These are phyloP conservation scores for Hydrozoanthus gracilis DNA, from an alignment of 92 coral and sea anemone genomes.

Conservation along the genomic window DNA sequence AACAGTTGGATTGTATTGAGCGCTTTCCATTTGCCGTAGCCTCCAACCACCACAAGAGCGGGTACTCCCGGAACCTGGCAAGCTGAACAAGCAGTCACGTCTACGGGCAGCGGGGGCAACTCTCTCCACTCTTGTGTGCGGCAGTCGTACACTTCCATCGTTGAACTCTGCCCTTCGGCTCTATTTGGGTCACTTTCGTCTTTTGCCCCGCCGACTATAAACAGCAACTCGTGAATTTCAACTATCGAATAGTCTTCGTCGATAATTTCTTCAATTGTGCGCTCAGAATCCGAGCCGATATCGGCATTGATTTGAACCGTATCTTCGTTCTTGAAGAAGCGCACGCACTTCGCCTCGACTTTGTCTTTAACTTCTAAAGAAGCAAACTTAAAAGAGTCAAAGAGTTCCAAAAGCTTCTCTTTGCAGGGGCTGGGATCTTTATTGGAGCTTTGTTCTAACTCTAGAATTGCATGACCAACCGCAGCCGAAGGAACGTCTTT, in stretches of 20 bases:
- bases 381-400: slow-evolving; percentile 41
- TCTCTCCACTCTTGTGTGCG: slow-evolving; percentile 58
- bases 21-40: slow-evolving; percentile 87
- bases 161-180: slow-evolving; percentile 58
- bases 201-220: slow-evolving; percentile 79
- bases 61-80: slow-evolving; percentile 65
- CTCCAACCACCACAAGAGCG: slow-evolving; percentile 79
- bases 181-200: slow-evolving; percentile 50
- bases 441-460: background rate
- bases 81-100: slow-evolving; percentile 86
- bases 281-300: slow-evolving; percentile 40
- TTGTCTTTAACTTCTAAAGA: slow-evolving; percentile 72
- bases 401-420: slow-evolving; percentile 43
- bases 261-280: slow-evolving; percentile 38
- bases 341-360: slow-evolving; percentile 67
- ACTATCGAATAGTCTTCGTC: slow-evolving; percentile 79
- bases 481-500: background rate
- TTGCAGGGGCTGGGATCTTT: slow-evolving; percentile 43
- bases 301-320: slow-evolving; percentile 42
- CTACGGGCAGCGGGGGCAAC: slow-evolving; percentile 73
- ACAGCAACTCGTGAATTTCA: slow-evolving; percentile 71
- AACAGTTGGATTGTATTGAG: slow-evolving; percentile 79
- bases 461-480: background rate
- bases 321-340: slow-evolving; percentile 49
- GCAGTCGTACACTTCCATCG: slow-evolving; percentile 72